Percentiles rank a stretch among this genome's conserved stretches.
Conservation (phyloP, 2,113 vertebrate species). For the Halichoerus grypus region DNA sequence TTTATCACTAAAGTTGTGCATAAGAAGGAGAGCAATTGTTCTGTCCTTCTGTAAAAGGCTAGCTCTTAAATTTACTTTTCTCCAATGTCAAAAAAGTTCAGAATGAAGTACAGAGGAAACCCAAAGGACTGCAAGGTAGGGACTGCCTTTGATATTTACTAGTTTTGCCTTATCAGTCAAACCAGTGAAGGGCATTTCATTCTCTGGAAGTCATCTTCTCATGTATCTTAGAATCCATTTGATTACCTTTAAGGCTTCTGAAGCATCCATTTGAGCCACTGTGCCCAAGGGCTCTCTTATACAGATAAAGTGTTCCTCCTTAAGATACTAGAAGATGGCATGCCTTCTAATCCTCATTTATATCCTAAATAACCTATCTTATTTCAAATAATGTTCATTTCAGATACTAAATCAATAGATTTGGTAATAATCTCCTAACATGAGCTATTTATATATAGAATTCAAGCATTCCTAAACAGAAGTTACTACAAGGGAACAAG, state of each 20-base stretch:
- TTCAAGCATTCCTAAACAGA: slow-evolving; percentile 19
- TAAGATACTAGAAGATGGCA: background rate
- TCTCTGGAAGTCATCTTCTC: background rate
- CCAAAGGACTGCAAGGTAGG: background rate
- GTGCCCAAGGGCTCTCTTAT: background rate
- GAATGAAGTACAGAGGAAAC: background rate
- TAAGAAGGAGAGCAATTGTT: slow-evolving; percentile 10
- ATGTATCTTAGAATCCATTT: background rate
- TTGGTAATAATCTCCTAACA: background rate
- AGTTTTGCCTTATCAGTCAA: background rate
- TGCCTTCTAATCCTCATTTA: slow-evolving; percentile 10
- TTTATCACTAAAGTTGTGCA: background rate
- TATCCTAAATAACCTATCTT: background rate
- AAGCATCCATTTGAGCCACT: background rate
- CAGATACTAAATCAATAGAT: slow-evolving; percentile 28
- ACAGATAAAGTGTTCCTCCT: background rate
- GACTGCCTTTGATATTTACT: background rate
- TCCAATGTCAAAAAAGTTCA: slow-evolving; percentile 19
- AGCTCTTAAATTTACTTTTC: slow-evolving; percentile 39
- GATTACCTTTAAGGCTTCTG: background rate
- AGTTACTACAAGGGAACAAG: background rate
- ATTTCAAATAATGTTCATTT: slow-evolving; percentile 15
- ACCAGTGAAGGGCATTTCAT: background rate
- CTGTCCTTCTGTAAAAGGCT: background rate
- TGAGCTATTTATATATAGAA: background rate